Conservation (phyloP, 2,888 invertebrate genomes). For the Diarsia brunnea region DNA sequence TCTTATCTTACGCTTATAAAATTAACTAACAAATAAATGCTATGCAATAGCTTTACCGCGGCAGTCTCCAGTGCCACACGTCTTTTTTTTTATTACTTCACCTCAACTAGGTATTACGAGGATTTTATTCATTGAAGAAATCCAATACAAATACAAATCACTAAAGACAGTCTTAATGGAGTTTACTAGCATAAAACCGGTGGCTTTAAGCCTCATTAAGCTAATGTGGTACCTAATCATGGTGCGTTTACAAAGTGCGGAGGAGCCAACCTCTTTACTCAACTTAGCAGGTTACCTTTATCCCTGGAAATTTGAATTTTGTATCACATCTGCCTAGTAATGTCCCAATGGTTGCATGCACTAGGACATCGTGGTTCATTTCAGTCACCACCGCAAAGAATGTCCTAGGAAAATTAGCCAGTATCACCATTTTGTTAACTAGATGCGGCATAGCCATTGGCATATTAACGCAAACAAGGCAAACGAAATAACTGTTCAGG, state of each 20-base stretch:
- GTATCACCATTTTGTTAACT: neutral
- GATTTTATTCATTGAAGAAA: neutral
- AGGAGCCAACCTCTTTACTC: constrained; percentile 11
- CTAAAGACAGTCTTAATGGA: constrained; percentile 24
- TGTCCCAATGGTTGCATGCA: neutral
- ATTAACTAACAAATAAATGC: too few relatives aligned
- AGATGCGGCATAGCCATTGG: neutral
- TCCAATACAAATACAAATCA: constrained; percentile 31
- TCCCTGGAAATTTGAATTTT: neutral
- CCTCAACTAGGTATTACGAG: neutral
- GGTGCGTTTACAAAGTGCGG: constrained; percentile 40
- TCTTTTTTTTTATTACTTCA: too few relatives aligned
- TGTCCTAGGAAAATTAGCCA: neutral
- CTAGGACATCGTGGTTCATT: neutral
- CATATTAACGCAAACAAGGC: too few relatives aligned
- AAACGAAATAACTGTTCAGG: too few relatives aligned
- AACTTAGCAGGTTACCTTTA: neutral
- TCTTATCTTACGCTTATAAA: too few relatives aligned
- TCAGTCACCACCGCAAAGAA: too few relatives aligned
- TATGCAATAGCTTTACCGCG: too few relatives aligned
- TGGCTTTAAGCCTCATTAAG: constrained; percentile 42
- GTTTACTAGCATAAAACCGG: constrained; percentile 49
- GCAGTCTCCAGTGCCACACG: too few relatives aligned
- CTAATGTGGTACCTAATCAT: constrained; percentile 46
- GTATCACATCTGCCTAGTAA: neutral